These are phyloP conservation scores for Acleris sparsana DNA, from an alignment of 2,888 invertebrate genomes.

Conservation along the genomic window DNA sequence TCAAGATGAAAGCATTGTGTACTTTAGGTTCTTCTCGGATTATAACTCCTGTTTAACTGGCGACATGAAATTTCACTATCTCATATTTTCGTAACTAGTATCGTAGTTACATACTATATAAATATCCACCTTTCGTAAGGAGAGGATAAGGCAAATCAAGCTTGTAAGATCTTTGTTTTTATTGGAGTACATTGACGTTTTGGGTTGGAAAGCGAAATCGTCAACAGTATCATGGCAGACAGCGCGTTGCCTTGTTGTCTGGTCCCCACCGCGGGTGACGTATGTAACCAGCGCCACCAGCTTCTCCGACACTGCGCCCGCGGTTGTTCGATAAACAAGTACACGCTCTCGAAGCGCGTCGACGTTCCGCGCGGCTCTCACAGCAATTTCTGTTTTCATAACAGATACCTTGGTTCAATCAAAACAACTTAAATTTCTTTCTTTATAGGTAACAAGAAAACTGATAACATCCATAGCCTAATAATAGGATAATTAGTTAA, in stretches of 20 bases:
- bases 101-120: no score
- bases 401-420: constrained; percentile 38
- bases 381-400: constrained; percentile 42
- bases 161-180: no score
- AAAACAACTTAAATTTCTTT: constrained; percentile 10
- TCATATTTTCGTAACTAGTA: no score
- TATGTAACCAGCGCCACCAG: constrained; percentile 44
- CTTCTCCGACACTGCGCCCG: constrained; percentile 45
- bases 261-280: constrained; percentile 65
- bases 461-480: background rate
- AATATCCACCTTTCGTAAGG: no score
- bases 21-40: background rate
- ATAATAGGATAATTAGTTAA: background rate
- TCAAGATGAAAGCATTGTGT: constrained; percentile 12
- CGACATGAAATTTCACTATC: no score
- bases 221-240: constrained; percentile 49
- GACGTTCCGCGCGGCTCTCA: constrained; percentile 49
- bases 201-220: background rate
- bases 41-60: background rate
- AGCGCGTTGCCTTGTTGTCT: constrained; percentile 57
- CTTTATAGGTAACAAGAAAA: constrained; percentile 2
- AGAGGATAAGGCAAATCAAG: no score
- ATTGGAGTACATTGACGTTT: no score
- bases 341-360: constrained; percentile 61
- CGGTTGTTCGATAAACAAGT: constrained; percentile 63